Percentiles rank a stretch among this genome's conserved stretches.
phyloP scores from a whole-genome alignment of 64 coral and sea anemone species.

The Porites australiensis region DNA sequence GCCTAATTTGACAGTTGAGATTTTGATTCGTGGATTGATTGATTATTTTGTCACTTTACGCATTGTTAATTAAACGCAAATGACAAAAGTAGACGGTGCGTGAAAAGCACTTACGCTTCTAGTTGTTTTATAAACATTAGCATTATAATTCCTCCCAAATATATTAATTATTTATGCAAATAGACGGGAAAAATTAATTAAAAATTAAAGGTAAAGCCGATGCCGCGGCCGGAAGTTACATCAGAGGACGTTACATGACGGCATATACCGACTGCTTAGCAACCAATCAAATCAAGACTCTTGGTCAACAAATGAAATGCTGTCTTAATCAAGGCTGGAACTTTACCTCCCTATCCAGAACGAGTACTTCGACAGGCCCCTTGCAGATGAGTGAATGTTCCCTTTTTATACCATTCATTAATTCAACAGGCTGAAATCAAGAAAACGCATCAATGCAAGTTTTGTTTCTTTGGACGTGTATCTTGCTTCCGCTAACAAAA shows the following conservation, averaged over 20 bases:
- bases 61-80: neutral
- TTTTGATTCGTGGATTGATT: neutral
- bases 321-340: too few relatives aligned
- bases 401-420: constrained; percentile 62
- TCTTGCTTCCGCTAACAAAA: too few relatives aligned
- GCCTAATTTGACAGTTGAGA: neutral
- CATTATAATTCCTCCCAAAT: neutral
- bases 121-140: neutral
- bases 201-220: too few relatives aligned
- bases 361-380: constrained; percentile 83
- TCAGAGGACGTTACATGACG: too few relatives aligned
- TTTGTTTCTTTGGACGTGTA: neutral
- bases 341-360: constrained; percentile 82
- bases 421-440: constrained; percentile 68
- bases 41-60: neutral
- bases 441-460: neutral
- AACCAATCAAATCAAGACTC: too few relatives aligned
- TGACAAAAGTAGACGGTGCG: neutral
- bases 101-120: too few relatives aligned
- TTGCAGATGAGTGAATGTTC: constrained; percentile 88
- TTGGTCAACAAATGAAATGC: too few relatives aligned
- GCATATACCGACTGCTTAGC: too few relatives aligned
- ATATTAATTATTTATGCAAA: neutral
- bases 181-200: too few relatives aligned
- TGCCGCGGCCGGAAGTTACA: too few relatives aligned